Evolutionary conservation across 2,113 vertebrate genomes (phyloP).

Genomic region (Lamprotornis superbus): DNA sequence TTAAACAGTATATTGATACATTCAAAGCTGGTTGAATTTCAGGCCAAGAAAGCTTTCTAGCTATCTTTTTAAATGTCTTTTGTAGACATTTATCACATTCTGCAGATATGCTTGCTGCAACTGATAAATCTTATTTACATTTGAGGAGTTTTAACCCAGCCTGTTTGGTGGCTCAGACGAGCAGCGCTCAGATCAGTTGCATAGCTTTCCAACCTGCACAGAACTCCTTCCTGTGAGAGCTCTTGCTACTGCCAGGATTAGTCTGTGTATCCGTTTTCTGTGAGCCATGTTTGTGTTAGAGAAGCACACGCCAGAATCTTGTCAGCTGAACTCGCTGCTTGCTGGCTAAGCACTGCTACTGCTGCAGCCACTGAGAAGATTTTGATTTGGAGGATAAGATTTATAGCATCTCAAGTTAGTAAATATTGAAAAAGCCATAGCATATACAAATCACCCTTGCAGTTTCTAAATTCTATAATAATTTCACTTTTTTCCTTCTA

Average conservation of each 20-base stretch:
- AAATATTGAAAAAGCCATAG: slow-evolving; percentile 32
- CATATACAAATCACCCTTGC: slow-evolving; percentile 1
- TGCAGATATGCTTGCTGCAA: slow-evolving; percentile 30
- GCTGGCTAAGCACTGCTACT: slow-evolving; percentile 5
- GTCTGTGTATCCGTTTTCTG: not conserved
- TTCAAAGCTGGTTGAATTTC: not conserved
- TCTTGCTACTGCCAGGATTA: not conserved
- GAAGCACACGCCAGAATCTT: not conserved
- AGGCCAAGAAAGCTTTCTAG: slow-evolving; percentile 22
- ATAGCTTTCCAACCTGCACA: not conserved
- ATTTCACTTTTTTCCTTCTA: not conserved
- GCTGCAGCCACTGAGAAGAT: slow-evolving; percentile 8
- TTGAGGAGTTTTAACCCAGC: not conserved
- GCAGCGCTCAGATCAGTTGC: not conserved
- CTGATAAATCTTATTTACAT: slow-evolving; percentile 40
- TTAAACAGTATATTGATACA: not conserved
- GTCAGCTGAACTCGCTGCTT: not conserved
- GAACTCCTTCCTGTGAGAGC: not conserved
- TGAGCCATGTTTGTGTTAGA: not conserved
- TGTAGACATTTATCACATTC: slow-evolving; percentile 38
- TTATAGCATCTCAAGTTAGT: slow-evolving; percentile 2
- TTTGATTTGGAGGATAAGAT: slow-evolving; percentile 24
- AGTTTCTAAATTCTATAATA: not conserved
- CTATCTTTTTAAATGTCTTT: slow-evolving; percentile 24
- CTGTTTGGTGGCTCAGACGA: not conserved